Percentiles rank a stretch among this genome's conserved stretches.
phyloP scores from a whole-genome alignment of 1,140 invertebrate species.

The Cydia amplana region DNA sequence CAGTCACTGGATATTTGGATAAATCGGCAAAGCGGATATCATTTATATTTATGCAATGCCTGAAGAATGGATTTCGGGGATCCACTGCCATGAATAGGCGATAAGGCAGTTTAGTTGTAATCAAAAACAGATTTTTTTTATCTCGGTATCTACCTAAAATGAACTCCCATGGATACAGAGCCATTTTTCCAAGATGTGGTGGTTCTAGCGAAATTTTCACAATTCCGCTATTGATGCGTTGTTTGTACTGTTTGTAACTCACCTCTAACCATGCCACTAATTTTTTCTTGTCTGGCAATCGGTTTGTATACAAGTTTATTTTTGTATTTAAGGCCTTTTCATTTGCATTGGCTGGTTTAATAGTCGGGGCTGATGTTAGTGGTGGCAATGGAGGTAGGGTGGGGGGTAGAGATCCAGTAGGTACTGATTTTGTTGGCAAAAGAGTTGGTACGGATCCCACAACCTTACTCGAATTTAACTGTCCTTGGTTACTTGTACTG shows the following conservation, averaged over 20 bases:
- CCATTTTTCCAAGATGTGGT: slow-evolving; percentile 57
- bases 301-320: slow-evolving; percentile 34
- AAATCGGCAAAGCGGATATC: slow-evolving; percentile 57
- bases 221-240: slow-evolving; percentile 44
- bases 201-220: slow-evolving; percentile 55
- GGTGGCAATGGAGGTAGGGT: not conserved
- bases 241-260: slow-evolving; percentile 64
- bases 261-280: slow-evolving; percentile 63
- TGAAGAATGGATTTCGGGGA: slow-evolving; percentile 50
- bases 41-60: slow-evolving; percentile 64
- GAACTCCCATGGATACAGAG: slow-evolving; percentile 65
- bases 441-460: not conserved
- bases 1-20: slow-evolving; percentile 60
- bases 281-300: slow-evolving; percentile 47
- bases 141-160: slow-evolving; percentile 66
- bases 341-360: not conserved
- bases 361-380: not conserved
- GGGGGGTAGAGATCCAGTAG: not conserved
- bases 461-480: not conserved
- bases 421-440: not conserved
- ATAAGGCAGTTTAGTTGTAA: slow-evolving; percentile 55
- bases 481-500: not conserved
- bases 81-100: slow-evolving; percentile 66
- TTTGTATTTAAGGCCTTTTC: not conserved
- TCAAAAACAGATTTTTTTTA: slow-evolving; percentile 64